Evolutionary conservation across 2,888 invertebrate genomes (phyloP).

Genomic region (Tuta absoluta): DNA sequence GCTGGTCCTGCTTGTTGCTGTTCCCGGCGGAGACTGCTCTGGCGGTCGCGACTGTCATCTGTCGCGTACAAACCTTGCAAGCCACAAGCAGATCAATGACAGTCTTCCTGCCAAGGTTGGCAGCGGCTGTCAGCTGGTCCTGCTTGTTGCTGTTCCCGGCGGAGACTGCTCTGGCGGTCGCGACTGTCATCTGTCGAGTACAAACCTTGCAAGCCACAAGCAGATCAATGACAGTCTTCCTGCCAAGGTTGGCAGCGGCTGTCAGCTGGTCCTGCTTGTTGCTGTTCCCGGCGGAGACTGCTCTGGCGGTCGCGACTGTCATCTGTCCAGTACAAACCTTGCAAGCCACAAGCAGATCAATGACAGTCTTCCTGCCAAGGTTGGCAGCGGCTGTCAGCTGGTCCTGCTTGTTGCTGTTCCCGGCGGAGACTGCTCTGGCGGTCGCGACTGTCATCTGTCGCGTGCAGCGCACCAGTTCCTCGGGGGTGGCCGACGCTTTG

Average conservation of each 20-base stretch:
- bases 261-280: too few relatives aligned
- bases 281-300: too few relatives aligned
- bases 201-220: too few relatives aligned
- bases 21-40: constrained; percentile 95
- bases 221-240: too few relatives aligned
- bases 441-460: constrained; percentile 97
- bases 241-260: too few relatives aligned
- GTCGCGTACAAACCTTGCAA: constrained; percentile 83
- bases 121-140: constrained; percentile 90
- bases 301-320: too few relatives aligned
- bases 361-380: constrained; percentile 95
- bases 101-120: not conserved
- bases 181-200: constrained; percentile 80
- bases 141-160: constrained; percentile 83
- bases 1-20: constrained; percentile 84
- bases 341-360: constrained; percentile 91
- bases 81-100: not conserved
- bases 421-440: constrained; percentile 96
- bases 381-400: constrained; percentile 98
- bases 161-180: not conserved
- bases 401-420: constrained; percentile 81
- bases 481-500: constrained; percentile 86
- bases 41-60: constrained; percentile 96
- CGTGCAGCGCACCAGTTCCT: constrained; percentile 95
- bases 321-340: too few relatives aligned